phyloP scores from a whole-genome alignment of 2,888 invertebrate species.

The Himalopsyche tibetana region DNA sequence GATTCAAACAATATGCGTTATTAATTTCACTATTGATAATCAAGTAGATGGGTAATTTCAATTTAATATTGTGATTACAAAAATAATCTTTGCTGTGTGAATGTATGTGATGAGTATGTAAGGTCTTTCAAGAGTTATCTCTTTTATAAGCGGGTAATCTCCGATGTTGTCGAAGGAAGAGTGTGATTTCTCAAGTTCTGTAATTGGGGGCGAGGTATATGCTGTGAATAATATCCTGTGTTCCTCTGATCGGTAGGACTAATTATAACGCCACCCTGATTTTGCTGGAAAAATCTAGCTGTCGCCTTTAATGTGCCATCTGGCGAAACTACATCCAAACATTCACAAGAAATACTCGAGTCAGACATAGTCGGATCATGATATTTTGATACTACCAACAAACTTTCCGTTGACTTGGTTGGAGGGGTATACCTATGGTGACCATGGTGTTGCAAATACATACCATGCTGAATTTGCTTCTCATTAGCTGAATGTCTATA shows the following conservation, averaged over 20 bases:
- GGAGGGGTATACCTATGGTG: slow-evolving; percentile 76
- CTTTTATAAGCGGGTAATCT: slow-evolving; percentile 82
- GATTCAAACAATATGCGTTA: no score
- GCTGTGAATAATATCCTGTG: slow-evolving; percentile 73
- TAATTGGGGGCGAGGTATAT: slow-evolving; percentile 75
- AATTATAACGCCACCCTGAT: slow-evolving; percentile 68
- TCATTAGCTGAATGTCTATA: slow-evolving; percentile 73
- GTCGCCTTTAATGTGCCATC: slow-evolving; percentile 54
- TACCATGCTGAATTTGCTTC: slow-evolving; percentile 73
- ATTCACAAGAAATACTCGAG: slow-evolving; percentile 84
- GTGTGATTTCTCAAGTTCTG: slow-evolving; percentile 74
- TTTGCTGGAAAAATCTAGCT: slow-evolving; percentile 57
- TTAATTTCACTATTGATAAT: no score
- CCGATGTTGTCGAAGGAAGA: slow-evolving; percentile 80
- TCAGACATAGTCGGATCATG: slow-evolving; percentile 80
- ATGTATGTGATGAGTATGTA: no score
- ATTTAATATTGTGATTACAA: no score
- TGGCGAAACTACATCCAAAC: slow-evolving; percentile 73
- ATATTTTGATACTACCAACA: slow-evolving; percentile 83
- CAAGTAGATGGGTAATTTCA: no score
- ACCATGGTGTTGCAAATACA: slow-evolving; percentile 72
- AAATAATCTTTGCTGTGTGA: no score
- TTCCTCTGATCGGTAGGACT: slow-evolving; percentile 71
- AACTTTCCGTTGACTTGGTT: slow-evolving; percentile 88
- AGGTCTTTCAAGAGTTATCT: not conserved